These are phyloP conservation scores for Ceratoteleas bidentatus DNA, from an alignment of 1,140 invertebrate species.

Conservation along the genomic window DNA sequence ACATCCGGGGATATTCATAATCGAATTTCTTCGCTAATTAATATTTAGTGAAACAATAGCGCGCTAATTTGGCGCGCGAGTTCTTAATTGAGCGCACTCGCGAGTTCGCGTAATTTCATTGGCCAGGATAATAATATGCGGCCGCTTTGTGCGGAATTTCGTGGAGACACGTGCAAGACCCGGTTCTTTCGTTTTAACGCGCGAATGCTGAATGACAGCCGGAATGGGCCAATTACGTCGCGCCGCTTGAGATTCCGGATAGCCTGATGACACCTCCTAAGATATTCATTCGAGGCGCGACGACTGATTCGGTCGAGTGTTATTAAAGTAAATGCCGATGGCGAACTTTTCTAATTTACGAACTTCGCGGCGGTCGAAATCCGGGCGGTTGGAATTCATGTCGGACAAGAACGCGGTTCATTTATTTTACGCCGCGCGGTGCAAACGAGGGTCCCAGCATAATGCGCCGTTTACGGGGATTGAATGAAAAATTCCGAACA, in stretches of 20 bases:
- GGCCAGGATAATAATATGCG: conserved; percentile 18
- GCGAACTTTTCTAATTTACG: conserved; percentile 50
- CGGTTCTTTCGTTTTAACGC: conserved; percentile 20
- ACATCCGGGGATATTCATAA: conserved; percentile 3
- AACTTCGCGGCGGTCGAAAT: conserved; percentile 17
- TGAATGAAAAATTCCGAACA: no score
- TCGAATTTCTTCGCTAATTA: conserved; percentile 31
- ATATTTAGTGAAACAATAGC: conserved; percentile 47
- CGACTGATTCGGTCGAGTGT: conserved; percentile 29
- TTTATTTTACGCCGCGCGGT: conserved; percentile 3
- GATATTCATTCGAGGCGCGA: conserved; percentile 38
- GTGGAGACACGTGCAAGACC: not conserved
- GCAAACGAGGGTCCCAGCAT: no score
- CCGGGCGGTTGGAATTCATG: conserved; percentile 3
- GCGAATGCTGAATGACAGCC: conserved; percentile 1
- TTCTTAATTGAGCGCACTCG: conserved; percentile 33
- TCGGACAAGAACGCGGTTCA: conserved; percentile 17
- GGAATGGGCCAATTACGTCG: conserved; percentile 33
- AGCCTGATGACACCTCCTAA: conserved; percentile 43
- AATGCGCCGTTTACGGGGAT: no score
- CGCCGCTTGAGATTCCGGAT: conserved; percentile 12
- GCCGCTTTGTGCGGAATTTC: not conserved
- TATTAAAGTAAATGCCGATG: conserved; percentile 54
- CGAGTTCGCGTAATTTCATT: conserved; percentile 11
- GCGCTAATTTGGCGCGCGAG: conserved; percentile 28